Percentiles rank a stretch among this genome's conserved stretches.
phyloP scores from a whole-genome alignment of 1,140 invertebrate genomes.

The Drosophila lacteicornis region DNA sequence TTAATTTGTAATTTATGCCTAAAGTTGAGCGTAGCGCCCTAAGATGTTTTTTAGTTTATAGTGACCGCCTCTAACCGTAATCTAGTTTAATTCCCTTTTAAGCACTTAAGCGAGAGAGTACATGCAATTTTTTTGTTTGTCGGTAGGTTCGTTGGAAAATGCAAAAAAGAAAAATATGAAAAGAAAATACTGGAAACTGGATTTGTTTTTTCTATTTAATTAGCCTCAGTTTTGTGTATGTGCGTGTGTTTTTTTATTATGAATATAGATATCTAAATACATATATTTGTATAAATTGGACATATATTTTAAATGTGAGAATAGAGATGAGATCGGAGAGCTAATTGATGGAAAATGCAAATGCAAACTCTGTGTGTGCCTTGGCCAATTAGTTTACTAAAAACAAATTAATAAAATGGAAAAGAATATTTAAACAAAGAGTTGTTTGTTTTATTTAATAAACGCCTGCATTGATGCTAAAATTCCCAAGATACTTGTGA shows the following conservation, averaged over 20 bases:
- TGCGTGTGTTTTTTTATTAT: conserved; percentile 49
- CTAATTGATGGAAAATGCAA: conserved; percentile 46
- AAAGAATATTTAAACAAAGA: conserved; percentile 62
- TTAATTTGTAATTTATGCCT: conserved; percentile 67
- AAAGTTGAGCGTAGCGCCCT: conserved; percentile 53
- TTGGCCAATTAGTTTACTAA: conserved; percentile 77
- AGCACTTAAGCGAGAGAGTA: conserved; percentile 61
- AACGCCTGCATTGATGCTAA: too few species aligned
- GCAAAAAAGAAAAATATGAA: conserved; percentile 13
- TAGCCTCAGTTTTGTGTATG: conserved; percentile 48
- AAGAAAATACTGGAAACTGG: conserved; percentile 9
- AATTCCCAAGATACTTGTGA: background rate
- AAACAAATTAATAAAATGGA: conserved; percentile 77
- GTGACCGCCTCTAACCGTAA: conserved; percentile 71
- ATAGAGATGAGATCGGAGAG: conserved; percentile 16
- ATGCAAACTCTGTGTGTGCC: conserved; percentile 64
- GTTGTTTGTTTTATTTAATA: background rate
- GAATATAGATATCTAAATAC: conserved; percentile 17
- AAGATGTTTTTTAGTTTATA: conserved; percentile 83
- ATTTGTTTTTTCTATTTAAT: conserved; percentile 49
- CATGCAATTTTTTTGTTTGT: conserved; percentile 62
- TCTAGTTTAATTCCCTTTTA: conserved; percentile 68
- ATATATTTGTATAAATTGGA: conserved; percentile 15
- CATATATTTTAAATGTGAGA: conserved; percentile 45
- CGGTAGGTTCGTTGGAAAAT: conserved; percentile 66